These are phyloP conservation scores for Gorsachius goisagi DNA, from an alignment of 2,113 vertebrate genomes.

Conservation along the genomic window DNA sequence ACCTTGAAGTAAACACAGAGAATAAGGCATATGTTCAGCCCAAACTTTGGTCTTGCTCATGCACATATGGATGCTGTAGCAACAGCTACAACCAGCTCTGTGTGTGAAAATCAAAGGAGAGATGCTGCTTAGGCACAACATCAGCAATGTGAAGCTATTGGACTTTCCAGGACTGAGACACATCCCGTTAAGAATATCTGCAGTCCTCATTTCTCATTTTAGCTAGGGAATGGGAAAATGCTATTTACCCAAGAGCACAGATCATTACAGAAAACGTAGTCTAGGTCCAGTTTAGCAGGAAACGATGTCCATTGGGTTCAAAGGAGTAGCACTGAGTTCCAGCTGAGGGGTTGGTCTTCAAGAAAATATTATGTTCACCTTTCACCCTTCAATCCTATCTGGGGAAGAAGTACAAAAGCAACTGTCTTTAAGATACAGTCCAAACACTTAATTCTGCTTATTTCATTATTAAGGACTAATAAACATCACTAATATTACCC, in stretches of 20 bases:
- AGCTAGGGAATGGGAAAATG: neutral
- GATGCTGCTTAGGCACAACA: neutral
- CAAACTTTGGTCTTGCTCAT: neutral
- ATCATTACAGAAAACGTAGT: neutral
- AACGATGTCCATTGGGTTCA: neutral
- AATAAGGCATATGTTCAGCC: neutral
- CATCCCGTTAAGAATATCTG: neutral
- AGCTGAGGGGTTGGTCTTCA: neutral
- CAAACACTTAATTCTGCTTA: neutral
- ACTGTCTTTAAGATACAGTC: neutral
- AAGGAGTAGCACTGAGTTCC: neutral
- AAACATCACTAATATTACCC: neutral
- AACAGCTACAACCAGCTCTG: neutral
- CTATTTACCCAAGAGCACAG: neutral
- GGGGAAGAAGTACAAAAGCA: neutral
- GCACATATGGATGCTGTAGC: neutral
- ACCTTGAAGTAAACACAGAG: neutral
- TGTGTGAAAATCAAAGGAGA: neutral
- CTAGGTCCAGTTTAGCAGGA: neutral
- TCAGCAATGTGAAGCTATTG: neutral
- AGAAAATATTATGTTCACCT: neutral
- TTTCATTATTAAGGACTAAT: neutral
- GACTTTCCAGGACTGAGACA: neutral
- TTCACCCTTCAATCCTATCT: neutral
- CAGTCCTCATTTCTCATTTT: neutral